Evolutionary conservation across 2,113 vertebrate genomes (phyloP), one percentile per base, ranked within the genome.

Genomic region (Perca schrenkii): DNA sequence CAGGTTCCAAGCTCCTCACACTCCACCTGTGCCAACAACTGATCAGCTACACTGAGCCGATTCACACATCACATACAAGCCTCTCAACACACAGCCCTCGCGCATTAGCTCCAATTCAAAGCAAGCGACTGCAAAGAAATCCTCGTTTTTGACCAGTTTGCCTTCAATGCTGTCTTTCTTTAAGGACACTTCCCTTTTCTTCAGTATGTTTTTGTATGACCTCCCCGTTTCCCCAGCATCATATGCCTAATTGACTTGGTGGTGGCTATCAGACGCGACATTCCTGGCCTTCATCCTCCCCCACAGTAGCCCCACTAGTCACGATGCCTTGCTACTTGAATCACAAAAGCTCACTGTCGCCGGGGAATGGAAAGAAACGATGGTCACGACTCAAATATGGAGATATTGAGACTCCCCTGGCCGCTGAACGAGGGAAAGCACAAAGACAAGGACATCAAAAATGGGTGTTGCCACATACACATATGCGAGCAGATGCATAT

Each of bases 361-460:
- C 21, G 36, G 52, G 12, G 82, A 87, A 87, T 74, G 84, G 85
- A 85, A 90, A 54, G 91, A 74, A 91, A 79, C 87, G 88, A 90
- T 50, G 66, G 84, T 93, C 94, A 94, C 93, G 87, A 94, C 90
- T 92, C 91, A 77, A 34, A 88, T 50, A 83, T 56, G 75, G 72
- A 89, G 82, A 82, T 86, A 84, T 75, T 34, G 77, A 77, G 74
- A 82, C 85, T 77, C 80, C 28, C 79, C 66, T 80, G 74, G 74
- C 74, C 16, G 16, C 67, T 16, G 62, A 25, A 31, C 0, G 22
- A 73, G 58, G 54, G 11, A 77, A 49, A 47, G 22, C 82, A 89
- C 79, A 86, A 79, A 83, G 78, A 85, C 64, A n/a, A 22, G 54
- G 73, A 66, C 86, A 91, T 86, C 82, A 88, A 83, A 92, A 68